A percentile compares a stretch with the other conserved stretches of the same genome.
Conservation (phyloP, 1,140 invertebrate genomes). For the Zaprionus tsacasi region DNA sequence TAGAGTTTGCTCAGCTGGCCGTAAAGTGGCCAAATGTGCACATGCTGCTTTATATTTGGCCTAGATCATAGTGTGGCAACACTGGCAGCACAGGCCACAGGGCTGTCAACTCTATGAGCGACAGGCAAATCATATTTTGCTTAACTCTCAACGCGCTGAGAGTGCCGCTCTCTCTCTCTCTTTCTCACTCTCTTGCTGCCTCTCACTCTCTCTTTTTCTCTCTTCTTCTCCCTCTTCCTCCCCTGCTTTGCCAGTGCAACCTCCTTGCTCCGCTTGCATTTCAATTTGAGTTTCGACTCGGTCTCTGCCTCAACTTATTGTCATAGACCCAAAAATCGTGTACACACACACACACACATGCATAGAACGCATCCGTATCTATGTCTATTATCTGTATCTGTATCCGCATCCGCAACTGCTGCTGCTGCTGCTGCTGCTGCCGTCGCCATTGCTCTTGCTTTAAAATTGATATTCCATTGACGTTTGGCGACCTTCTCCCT, state of each 20-base stretch:
- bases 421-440: constrained; percentile 1
- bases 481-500: constrained; percentile 63
- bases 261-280: constrained; percentile 41
- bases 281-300: constrained; percentile 64
- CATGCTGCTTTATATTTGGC: too few relatives aligned
- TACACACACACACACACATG: constrained; percentile 19
- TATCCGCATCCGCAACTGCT: constrained; percentile 35
- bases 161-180: neutral
- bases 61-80: too few relatives aligned
- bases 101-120: constrained; percentile 20
- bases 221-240: neutral
- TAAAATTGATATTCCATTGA: constrained; percentile 81
- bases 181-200: neutral
- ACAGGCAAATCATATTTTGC: constrained; percentile 28
- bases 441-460: constrained; percentile 30
- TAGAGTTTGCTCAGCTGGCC: neutral
- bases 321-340: constrained; percentile 57
- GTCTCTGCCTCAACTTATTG: constrained; percentile 61
- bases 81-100: too few relatives aligned
- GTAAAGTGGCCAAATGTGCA: neutral
- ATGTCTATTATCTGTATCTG: constrained; percentile 61
- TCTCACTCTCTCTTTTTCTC: too few relatives aligned
- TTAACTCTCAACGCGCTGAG: neutral
- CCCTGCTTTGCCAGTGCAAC: neutral
- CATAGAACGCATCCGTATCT: constrained; percentile 37